phyloP scores from a whole-genome alignment of 2,888 invertebrate species.

The Hymenopus coronatus region DNA sequence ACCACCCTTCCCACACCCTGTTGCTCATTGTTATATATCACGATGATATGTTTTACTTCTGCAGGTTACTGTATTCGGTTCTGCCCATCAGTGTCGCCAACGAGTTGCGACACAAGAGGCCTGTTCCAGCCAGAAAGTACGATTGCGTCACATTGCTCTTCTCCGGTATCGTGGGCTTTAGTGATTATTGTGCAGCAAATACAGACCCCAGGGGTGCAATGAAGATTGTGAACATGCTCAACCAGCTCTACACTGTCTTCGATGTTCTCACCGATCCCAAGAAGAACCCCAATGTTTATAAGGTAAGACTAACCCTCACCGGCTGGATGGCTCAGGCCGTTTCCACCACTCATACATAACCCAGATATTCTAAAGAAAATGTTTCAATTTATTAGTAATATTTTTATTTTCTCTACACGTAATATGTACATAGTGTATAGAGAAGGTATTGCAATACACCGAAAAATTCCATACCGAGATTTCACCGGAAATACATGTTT shows the following conservation, averaged over 20 bases:
- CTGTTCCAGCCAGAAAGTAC: constrained; percentile 84
- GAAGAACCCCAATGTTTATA: constrained; percentile 90
- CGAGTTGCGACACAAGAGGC: constrained; percentile 86
- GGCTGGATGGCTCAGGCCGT: too few relatives aligned
- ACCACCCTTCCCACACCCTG: too few relatives aligned
- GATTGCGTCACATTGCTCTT: constrained; percentile 90
- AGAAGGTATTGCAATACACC: too few relatives aligned
- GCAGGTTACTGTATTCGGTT: constrained; percentile 88
- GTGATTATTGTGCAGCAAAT: constrained; percentile 84
- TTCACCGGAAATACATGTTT: too few relatives aligned
- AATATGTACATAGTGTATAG: too few relatives aligned
- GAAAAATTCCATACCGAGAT: too few relatives aligned
- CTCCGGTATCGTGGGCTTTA: constrained; percentile 91
- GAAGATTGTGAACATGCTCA: constrained; percentile 93
- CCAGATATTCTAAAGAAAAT: too few relatives aligned
- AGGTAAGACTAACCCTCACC: constrained; percentile 56
- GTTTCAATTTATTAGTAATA: too few relatives aligned
- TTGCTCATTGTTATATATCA: neutral
- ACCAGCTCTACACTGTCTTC: constrained; percentile 89
- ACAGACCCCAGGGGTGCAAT: constrained; percentile 91
- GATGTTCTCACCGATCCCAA: constrained; percentile 91
- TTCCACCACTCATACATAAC: too few relatives aligned
- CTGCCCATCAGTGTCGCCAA: constrained; percentile 93
- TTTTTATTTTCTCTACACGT: too few relatives aligned
- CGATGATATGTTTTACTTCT: constrained; percentile 34